Conservation (phyloP, 2,797 vertebrate species). For the Anguilla marmorata region DNA sequence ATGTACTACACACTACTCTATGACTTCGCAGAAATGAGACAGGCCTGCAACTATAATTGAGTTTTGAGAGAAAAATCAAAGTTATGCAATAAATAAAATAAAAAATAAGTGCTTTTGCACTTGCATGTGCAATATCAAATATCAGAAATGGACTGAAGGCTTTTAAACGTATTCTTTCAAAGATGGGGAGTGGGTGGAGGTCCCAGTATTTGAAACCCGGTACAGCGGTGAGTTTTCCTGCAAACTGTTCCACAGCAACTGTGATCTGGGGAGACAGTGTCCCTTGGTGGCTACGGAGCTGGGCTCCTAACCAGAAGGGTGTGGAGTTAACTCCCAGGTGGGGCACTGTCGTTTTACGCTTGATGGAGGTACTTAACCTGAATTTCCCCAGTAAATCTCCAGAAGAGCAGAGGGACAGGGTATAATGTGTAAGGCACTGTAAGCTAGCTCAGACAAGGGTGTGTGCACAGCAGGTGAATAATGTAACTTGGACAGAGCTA, state of each 20-base stretch:
- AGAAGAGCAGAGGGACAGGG: neutral
- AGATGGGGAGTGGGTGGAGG: neutral
- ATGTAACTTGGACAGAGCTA: neutral
- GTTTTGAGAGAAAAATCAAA: neutral
- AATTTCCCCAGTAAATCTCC: neutral
- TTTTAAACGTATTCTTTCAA: neutral
- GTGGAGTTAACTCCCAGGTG: neutral
- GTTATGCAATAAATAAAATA: neutral
- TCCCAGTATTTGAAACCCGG: neutral
- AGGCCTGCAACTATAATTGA: neutral
- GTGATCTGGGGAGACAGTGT: neutral
- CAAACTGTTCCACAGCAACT: neutral
- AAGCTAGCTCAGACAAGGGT: neutral
- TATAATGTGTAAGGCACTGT: neutral
- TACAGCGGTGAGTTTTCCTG: neutral
- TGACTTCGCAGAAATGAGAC: neutral
- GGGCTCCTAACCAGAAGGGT: neutral
- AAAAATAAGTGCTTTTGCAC: neutral
- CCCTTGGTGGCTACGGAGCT: neutral
- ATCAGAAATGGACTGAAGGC: neutral
- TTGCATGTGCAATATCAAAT: neutral
- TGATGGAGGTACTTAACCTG: constrained; percentile 1
- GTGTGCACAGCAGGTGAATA: neutral
- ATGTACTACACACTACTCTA: neutral
- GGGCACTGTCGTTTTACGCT: neutral